Evolutionary conservation across 2,888 invertebrate genomes (phyloP).

Genomic region (Congeria kusceri): DNA sequence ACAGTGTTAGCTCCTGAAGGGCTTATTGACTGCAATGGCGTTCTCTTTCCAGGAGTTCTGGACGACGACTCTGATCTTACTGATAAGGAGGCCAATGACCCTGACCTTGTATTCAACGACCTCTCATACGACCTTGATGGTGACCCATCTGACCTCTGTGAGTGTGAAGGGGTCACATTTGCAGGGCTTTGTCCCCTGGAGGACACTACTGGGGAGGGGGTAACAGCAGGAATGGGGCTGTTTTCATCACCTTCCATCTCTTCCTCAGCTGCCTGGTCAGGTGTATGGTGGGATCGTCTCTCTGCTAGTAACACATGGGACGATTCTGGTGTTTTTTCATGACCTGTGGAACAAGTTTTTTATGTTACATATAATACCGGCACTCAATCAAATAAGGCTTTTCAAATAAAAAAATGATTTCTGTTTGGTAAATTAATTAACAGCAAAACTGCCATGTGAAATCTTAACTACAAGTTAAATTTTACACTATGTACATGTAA

Average conservation of each 20-base stretch:
- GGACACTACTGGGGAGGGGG: constrained; percentile 35
- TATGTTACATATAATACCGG: too few species aligned
- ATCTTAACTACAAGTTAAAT: too few species aligned
- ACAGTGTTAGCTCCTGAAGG: not conserved
- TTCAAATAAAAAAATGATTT: too few species aligned
- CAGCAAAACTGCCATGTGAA: too few species aligned
- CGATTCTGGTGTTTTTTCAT: too few species aligned
- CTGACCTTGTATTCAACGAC: constrained; percentile 1
- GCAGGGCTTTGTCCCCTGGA: constrained; percentile 4
- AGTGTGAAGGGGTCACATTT: not conserved
- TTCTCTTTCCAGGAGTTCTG: constrained; percentile 1
- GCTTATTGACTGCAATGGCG: not conserved
- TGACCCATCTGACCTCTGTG: constrained; percentile 17
- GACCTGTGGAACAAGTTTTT: too few species aligned
- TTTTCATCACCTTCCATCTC: not conserved
- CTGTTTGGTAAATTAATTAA: too few species aligned
- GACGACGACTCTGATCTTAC: not conserved
- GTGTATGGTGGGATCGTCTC: too few species aligned
- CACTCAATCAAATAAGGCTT: too few species aligned
- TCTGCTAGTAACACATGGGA: too few species aligned
- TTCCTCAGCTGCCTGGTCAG: not conserved
- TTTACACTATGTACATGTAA: too few species aligned
- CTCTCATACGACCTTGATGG: constrained; percentile 1
- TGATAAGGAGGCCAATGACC: not conserved
- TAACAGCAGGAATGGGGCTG: constrained; percentile 24